These are phyloP conservation scores for Drosophila mauritiana DNA, from an alignment of 1,140 invertebrate species.

Conservation along the genomic window DNA sequence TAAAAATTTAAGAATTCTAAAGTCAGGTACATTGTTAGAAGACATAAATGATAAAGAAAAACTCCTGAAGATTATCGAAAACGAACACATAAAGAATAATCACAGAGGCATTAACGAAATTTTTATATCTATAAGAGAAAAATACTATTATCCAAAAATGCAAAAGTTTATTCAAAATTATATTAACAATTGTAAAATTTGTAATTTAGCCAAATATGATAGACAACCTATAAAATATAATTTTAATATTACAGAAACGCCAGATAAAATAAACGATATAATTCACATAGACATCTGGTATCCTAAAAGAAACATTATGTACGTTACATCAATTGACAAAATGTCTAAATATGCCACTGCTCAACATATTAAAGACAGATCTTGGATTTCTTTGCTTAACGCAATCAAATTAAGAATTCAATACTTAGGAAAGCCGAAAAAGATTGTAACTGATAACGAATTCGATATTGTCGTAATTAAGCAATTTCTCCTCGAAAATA, in stretches of 20 bases:
- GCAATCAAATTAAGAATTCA: neutral
- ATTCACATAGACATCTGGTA: constrained; percentile 12
- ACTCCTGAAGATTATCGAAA: constrained; percentile 7
- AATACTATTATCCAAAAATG: constrained; percentile 6
- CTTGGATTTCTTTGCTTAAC: neutral
- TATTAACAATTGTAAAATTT: constrained; percentile 7
- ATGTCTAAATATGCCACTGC: constrained; percentile 3
- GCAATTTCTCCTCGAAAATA: constrained; percentile 1
- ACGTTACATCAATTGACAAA: constrained; percentile 2
- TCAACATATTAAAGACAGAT: constrained; percentile 6
- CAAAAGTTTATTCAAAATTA: constrained; percentile 13
- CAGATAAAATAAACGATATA: constrained; percentile 12
- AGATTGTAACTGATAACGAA: constrained; percentile 5
- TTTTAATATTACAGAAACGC: constrained; percentile 11
- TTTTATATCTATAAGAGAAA: constrained; percentile 15
- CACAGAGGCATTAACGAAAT: constrained; percentile 17
- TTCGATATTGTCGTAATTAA: neutral
- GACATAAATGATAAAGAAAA: constrained; percentile 9
- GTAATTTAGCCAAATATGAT: constrained; percentile 9
- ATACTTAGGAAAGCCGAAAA: constrained; percentile 13
- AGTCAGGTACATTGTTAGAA: neutral
- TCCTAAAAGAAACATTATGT: constrained; percentile 3
- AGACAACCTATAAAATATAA: constrained; percentile 19
- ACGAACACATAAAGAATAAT: constrained; percentile 15
- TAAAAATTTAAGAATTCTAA: constrained; percentile 15